Conservation (phyloP, 2,888 invertebrate species). For the Cacoxenus indagator region DNA sequence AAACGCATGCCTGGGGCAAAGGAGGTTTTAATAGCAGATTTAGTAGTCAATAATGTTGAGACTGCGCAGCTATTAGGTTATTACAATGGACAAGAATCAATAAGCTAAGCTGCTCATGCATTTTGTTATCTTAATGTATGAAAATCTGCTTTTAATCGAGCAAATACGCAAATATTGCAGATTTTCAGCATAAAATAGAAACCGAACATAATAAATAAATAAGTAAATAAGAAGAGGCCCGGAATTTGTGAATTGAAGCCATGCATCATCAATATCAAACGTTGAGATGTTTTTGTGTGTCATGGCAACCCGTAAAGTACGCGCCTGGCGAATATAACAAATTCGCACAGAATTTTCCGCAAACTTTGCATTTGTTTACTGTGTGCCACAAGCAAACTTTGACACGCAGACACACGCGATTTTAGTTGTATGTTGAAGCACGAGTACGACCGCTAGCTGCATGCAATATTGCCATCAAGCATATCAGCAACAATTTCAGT, state of each 20-base stretch:
- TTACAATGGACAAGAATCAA: slow-evolving; percentile 16
- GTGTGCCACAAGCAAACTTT: not conserved
- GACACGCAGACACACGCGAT: slow-evolving; percentile 14
- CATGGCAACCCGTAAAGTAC: not conserved
- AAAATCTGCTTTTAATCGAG: slow-evolving; percentile 1
- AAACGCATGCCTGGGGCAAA: no score
- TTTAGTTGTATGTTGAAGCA: not conserved
- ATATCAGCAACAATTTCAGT: not conserved
- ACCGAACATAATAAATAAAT: not conserved
- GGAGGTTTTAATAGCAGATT: not conserved
- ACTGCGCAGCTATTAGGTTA: slow-evolving; percentile 3
- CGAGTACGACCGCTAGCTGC: not conserved
- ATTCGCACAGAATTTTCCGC: not conserved
- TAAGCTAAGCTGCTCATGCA: not conserved
- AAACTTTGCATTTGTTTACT: not conserved
- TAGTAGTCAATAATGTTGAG: not conserved
- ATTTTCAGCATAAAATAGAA: not conserved
- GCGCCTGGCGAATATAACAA: slow-evolving; percentile 3
- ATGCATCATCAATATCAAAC: not conserved
- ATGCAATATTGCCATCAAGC: slow-evolving; percentile 11
- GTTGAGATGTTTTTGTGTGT: not conserved
- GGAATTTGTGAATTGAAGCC: no score
- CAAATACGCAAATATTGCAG: slow-evolving; percentile 3
- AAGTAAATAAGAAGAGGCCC: no score
- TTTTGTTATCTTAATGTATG: not conserved